A percentile compares a stretch with the other conserved stretches of the same genome.
phyloP scores from a whole-genome alignment of 2,888 invertebrate genomes.

The Sceliomorpha sp. region DNA sequence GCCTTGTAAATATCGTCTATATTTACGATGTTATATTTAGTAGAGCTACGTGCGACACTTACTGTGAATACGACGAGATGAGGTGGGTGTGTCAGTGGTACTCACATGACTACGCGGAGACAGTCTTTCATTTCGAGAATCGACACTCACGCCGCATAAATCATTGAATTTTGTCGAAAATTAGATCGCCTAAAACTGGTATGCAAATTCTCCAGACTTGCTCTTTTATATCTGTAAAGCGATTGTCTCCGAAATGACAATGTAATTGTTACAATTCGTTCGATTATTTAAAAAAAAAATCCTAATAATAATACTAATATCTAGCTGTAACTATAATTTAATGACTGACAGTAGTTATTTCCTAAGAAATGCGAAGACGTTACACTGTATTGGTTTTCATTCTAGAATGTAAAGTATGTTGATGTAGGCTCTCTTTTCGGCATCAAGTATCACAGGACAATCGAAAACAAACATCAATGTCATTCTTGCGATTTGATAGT shows the following conservation, averaged over 20 bases:
- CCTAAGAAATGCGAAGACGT: too few relatives aligned
- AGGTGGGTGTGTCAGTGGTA: constrained; percentile 76
- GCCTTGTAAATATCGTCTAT: constrained; percentile 78
- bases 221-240: constrained; percentile 24
- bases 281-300: constrained; percentile 44
- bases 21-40: constrained; percentile 77
- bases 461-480: constrained; percentile 45
- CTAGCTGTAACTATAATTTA: too few relatives aligned
- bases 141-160: constrained; percentile 60
- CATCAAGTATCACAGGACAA: constrained; percentile 33
- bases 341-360: too few relatives aligned
- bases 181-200: constrained; percentile 39
- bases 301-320: too few relatives aligned
- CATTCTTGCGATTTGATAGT: constrained; percentile 51
- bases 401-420: too few relatives aligned
- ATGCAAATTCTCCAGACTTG: constrained; percentile 35
- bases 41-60: constrained; percentile 72
- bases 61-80: constrained; percentile 65
- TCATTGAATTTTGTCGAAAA: constrained; percentile 55
- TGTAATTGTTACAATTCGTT: constrained; percentile 46
- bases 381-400: too few relatives aligned
- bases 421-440: too few relatives aligned
- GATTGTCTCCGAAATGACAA: constrained; percentile 31
- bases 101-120: constrained; percentile 64
- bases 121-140: constrained; percentile 77